Evolutionary conservation across 2,797 vertebrate genomes (phyloP).

Genomic region (Adrianichthys oophorus): DNA sequence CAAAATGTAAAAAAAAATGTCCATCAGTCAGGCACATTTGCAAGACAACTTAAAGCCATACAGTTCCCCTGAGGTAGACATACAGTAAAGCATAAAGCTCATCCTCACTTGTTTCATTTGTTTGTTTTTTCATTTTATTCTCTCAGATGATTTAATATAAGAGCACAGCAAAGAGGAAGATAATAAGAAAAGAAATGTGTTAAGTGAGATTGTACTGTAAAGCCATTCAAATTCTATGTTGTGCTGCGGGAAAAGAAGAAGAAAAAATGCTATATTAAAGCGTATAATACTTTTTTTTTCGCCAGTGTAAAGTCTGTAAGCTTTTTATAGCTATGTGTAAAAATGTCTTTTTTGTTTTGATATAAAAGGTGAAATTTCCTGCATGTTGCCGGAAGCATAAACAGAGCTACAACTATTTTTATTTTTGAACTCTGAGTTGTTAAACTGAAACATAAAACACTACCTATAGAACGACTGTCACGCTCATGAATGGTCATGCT

Average conservation of each 20-base stretch:
- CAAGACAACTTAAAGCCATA: constrained; percentile 81
- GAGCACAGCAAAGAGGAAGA: constrained; percentile 65
- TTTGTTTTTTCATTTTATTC: constrained; percentile 54
- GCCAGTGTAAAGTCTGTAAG: constrained; percentile 65
- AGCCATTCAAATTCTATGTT: constrained; percentile 69
- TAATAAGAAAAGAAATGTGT: constrained; percentile 39
- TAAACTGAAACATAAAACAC: constrained; percentile 52
- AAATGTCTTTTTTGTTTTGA: constrained; percentile 47
- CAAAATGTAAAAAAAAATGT: constrained; percentile 65
- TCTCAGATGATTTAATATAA: constrained; percentile 62
- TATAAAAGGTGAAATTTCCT: constrained; percentile 50
- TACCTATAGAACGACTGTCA: constrained; percentile 57
- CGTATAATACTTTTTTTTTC: constrained; percentile 62
- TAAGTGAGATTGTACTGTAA: constrained; percentile 63
- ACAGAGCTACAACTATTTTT: constrained; percentile 31
- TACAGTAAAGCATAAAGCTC: constrained; percentile 50
- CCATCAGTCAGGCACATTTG: constrained; percentile 68
- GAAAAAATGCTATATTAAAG: constrained; percentile 65
- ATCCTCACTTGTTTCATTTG: constrained; percentile 51
- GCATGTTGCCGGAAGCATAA: constrained; percentile 57
- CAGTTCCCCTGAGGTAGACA: constrained; percentile 72
- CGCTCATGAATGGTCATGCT: constrained; percentile 26
- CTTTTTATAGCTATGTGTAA: constrained; percentile 53
- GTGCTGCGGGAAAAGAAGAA: constrained; percentile 45
- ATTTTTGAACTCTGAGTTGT: constrained; percentile 30